Base-by-base conservation (phyloP, 2,888 invertebrate species). In the Volucella bombylans region DNA sequence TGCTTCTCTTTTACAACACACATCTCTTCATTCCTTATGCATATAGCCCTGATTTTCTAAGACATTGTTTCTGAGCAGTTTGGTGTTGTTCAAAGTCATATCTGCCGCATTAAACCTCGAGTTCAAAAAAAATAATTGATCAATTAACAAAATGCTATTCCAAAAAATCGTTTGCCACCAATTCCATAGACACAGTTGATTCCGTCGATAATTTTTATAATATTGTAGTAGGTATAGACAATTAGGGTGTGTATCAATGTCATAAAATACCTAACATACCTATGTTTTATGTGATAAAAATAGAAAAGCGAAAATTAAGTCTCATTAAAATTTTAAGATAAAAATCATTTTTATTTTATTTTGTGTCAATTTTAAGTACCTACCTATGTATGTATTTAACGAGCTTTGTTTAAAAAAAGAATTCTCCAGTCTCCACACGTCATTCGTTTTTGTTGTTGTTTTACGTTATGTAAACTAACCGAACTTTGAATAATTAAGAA, bases 401-500 rank as follows among this genome's bases (percentile, higher is more conserved):
- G 31, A 31, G 6, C 31, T 31, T n/a, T 55, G 15, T 55, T 55
- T 14, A n/a, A 54, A 52, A 1, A 18, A 18, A 15, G 11, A 18
- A 15, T 31, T 14, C 38, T 55, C 54, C 31, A 55, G 10, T 55
- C 54, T 14, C 12, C n/a, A 6, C 31, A 31, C 31, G 10, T 55
- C 8, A 38, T 55, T 57, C 14, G 6, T 2, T 43, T 43, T 61
- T 43, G 41, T 39, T 15, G 8, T 54, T 12, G n/a, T 39, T 38
- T 31, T 38, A 15, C 14, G 1, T 11, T 8, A 6, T 1, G 6
- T 47, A 15, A 14, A 54, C 47, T 4, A 2, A 23, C 6, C 31
- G 57, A 55, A 55, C 14, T 67, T 77, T 57, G 62, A 69, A 45
- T 74, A n/a, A 55, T 62, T 65, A 45, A 67, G 18, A 45, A 57